A percentile compares a stretch with the other conserved stretches of the same genome.
Evolutionary conservation across 2,888 invertebrate genomes (phyloP).

Genomic region (Periphyllus acericola): DNA sequence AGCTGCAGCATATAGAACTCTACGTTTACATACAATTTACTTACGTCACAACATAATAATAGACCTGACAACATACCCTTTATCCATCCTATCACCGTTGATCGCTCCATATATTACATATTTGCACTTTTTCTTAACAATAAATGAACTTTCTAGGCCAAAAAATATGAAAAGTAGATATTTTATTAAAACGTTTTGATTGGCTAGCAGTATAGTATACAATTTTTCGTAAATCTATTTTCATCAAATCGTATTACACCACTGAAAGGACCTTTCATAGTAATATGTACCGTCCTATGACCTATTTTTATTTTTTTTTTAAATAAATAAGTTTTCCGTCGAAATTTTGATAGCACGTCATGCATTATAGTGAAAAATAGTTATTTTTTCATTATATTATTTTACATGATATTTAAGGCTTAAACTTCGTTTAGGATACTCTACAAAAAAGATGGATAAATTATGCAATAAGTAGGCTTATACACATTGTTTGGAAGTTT

Average conservation of each 20-base stretch:
- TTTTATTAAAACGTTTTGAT: background rate
- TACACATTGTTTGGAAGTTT: background rate
- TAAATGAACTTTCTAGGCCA: background rate
- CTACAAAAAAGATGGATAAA: background rate
- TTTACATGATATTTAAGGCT: background rate
- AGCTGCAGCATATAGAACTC: background rate
- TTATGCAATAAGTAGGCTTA: background rate
- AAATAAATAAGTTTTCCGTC: constrained; percentile 27
- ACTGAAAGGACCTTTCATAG: background rate
- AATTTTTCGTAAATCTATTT: background rate
- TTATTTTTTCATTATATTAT: background rate
- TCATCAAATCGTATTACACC: background rate
- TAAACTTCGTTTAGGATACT: background rate
- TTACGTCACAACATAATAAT: background rate
- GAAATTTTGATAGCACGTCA: background rate
- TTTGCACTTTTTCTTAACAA: background rate
- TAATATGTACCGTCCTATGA: background rate
- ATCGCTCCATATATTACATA: background rate
- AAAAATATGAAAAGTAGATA: background rate
- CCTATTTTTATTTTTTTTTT: too few species aligned
- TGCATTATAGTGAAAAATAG: constrained; percentile 16
- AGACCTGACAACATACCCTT: background rate
- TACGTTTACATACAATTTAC: background rate
- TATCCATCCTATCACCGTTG: too few species aligned
- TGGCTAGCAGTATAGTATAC: background rate